A percentile compares a stretch with the other conserved stretches of the same genome.
phyloP scores from a whole-genome alignment of 2,797 vertebrate species.

The Xenops minutus region DNA sequence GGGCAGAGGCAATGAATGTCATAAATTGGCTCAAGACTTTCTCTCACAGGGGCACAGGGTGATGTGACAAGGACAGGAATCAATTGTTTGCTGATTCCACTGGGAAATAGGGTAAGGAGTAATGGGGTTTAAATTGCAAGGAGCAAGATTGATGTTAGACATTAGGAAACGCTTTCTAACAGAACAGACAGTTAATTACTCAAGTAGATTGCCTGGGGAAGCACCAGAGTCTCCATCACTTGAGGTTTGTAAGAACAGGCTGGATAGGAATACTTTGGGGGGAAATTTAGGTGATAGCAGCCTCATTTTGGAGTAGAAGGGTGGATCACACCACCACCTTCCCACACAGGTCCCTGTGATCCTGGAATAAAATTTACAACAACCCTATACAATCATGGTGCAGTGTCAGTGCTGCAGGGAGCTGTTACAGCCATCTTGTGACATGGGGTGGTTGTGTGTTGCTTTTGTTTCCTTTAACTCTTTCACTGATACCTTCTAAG shows the following conservation, averaged over 20 bases:
- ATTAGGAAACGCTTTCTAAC: constrained; percentile 1
- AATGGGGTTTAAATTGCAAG: constrained; percentile 20
- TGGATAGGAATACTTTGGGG: not conserved
- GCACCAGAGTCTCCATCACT: not conserved
- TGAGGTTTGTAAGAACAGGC: not conserved
- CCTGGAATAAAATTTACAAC: not conserved
- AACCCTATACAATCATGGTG: fast-evolving
- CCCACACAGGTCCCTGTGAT: not conserved
- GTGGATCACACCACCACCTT: not conserved
- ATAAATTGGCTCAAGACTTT: not conserved
- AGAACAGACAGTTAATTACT: constrained; percentile 45
- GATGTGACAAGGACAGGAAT: not conserved
- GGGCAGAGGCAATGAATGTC: fast-evolving
- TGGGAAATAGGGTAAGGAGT: not conserved
- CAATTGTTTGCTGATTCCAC: fast-evolving
- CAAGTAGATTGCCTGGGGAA: constrained; percentile 2
- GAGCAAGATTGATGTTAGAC: not conserved
- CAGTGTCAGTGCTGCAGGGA: not conserved
- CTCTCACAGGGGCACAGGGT: not conserved
- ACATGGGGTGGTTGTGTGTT: fast-evolving
- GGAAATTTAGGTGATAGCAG: not conserved
- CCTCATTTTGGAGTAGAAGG: not conserved
- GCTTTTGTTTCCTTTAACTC: not conserved
- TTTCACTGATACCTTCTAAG: not conserved
- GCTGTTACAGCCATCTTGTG: fast-evolving